Evolutionary conservation across 2,797 vertebrate species (phyloP), one percentile per base, ranked within the genome.

Genomic region (Spinibarbus caldwelli): DNA sequence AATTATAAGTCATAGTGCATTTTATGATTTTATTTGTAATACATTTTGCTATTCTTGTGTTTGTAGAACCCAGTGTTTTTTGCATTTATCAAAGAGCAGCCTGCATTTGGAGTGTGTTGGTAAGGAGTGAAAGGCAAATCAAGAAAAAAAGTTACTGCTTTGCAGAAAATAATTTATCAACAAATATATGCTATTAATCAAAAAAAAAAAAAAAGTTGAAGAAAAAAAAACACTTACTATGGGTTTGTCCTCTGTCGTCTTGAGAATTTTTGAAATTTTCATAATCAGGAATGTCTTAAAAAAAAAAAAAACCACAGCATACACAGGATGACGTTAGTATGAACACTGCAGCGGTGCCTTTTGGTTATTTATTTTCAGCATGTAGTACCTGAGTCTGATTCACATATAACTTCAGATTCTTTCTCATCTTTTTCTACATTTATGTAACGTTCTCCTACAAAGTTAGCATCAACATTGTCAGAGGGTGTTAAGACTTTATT

Each of bases 391-490:
- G 62, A 70, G 49, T 70, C 76, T 3, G 41, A 70, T 26, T 72
- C 62, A 15, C 68, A 47, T 34, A 3, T 34, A 3, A 34, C 78
- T 43, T 8, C 38, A 64, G 77, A 4, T 38, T 6, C 31, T 2
- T 21, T 36, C 19, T n/a, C n/a, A n/a, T n/a, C n/a, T n/a, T n/a
- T n/a, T n/a, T n/a, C n/a, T 31, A 11, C 31, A 34, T 84, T 84
- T 6, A 84, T 59, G 29, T 84, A 84, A 6, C 9, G 31, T 15
- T 68, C 75, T 45, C 38, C 83, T 78, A 31, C 19, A 43, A 70
- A 83, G 8, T 43, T 14, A 71, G 59, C 6, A 82, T 5, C 12
- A 49, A 41, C 8, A 38, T 3, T 7, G 17, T 64, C 4, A 47
- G 19, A 62, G 26, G 2, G 23, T 52, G 11, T 15, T 6, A 62